Conservation (phyloP, 2,113 vertebrate genomes). For the Corydoras sp. region DNA sequence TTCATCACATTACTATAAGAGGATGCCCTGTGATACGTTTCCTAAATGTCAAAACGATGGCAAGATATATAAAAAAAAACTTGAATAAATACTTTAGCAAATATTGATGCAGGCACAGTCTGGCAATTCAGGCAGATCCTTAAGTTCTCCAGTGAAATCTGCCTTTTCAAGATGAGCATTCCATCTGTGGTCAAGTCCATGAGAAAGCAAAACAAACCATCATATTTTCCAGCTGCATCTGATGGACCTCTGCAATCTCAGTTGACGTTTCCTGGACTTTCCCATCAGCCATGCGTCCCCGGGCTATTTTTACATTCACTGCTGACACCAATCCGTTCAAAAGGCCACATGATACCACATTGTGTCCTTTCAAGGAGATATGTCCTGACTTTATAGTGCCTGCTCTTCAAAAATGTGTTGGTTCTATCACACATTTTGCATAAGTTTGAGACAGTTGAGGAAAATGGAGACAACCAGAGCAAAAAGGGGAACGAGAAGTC, state of each 20-base stretch:
- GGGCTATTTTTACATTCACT: conserved; percentile 63
- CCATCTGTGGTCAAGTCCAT: conserved; percentile 38
- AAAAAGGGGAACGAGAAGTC: neutral
- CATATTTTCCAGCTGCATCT: conserved; percentile 53
- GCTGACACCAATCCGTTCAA: conserved; percentile 38
- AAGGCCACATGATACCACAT: conserved; percentile 27
- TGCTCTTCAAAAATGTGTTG: neutral
- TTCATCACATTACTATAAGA: too few species aligned
- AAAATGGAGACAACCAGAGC: too few species aligned
- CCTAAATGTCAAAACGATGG: too few species aligned
- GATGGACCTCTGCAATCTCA: conserved; percentile 62
- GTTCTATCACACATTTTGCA: neutral
- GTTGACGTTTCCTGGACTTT: conserved; percentile 64
- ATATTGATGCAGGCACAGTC: too few species aligned
- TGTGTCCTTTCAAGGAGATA: conserved; percentile 7
- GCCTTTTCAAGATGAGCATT: conserved; percentile 12
- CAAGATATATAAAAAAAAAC: neutral
- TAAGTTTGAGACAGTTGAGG: neutral
- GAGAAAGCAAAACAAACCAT: conserved; percentile 42
- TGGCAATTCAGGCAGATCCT: too few species aligned
- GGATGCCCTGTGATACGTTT: too few species aligned
- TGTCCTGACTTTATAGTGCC: neutral
- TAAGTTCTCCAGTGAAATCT: neutral
- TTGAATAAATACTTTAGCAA: neutral
- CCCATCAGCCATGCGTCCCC: conserved; percentile 57